A percentile compares a stretch with the other conserved stretches of the same genome.
Conservation (phyloP, 2,113 vertebrate genomes). For the Dissostichus mawsoni region DNA sequence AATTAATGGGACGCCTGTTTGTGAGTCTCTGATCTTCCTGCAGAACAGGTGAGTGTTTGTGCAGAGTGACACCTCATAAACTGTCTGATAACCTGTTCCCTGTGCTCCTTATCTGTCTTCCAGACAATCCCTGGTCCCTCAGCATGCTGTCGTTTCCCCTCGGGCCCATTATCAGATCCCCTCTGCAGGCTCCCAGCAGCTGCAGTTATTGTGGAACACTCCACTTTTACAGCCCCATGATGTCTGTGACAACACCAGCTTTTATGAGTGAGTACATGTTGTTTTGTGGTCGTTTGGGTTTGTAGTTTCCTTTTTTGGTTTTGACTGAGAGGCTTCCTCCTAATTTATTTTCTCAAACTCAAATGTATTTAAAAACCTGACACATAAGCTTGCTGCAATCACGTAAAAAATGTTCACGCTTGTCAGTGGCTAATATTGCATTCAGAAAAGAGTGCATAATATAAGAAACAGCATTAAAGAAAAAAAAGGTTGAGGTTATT, state of each 20-base stretch:
- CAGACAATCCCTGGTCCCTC: slow-evolving; percentile 78
- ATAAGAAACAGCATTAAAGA: neutral
- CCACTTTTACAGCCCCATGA: slow-evolving; percentile 63
- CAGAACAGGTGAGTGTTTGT: slow-evolving; percentile 75
- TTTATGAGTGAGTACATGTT: slow-evolving; percentile 63
- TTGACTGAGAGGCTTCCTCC: slow-evolving; percentile 3
- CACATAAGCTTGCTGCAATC: neutral
- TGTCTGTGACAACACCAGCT: slow-evolving; percentile 64
- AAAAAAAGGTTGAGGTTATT: slow-evolving; percentile 23
- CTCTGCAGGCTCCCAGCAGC: slow-evolving; percentile 62
- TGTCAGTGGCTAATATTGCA: neutral
- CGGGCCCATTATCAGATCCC: slow-evolving; percentile 79
- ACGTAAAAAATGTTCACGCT: neutral
- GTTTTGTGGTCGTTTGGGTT: slow-evolving; percentile 16
- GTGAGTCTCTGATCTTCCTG: slow-evolving; percentile 38
- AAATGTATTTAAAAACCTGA: neutral
- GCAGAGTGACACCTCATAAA: slow-evolving; percentile 79
- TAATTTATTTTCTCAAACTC: neutral
- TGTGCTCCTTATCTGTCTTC: slow-evolving; percentile 79
- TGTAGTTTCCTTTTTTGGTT: slow-evolving; percentile 27
- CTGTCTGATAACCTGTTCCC: slow-evolving; percentile 77
- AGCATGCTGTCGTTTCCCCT: slow-evolving; percentile 76
- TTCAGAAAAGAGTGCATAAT: slow-evolving; percentile 2
- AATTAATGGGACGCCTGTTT: slow-evolving; percentile 31
- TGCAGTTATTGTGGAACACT: slow-evolving; percentile 68